Percentiles rank a stretch among this genome's conserved stretches.
These are phyloP conservation scores for Exephanes ischioxanthus DNA, from an alignment of 2,888 invertebrate species.

Conservation along the genomic window DNA sequence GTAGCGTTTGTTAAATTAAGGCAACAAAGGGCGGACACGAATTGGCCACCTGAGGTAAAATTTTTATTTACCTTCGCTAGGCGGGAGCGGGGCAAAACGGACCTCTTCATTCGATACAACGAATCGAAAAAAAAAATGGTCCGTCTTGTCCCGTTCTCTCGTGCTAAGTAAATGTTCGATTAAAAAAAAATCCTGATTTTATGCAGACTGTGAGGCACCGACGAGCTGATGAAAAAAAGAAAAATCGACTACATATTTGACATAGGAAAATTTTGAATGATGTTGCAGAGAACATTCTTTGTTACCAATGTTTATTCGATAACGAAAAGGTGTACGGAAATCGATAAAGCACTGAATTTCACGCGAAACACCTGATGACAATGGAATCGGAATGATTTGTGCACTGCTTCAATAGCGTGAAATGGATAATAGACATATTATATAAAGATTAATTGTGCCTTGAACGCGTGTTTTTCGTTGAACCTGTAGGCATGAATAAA, in stretches of 20 bases:
- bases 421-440: slow-evolving; percentile 33
- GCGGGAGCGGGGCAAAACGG: too few relatives aligned
- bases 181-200: not conserved
- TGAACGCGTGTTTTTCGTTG: not conserved
- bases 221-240: not conserved
- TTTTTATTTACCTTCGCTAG: not conserved
- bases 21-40: not conserved
- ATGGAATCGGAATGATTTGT: slow-evolving; percentile 13
- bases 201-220: not conserved
- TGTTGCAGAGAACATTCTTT: not conserved
- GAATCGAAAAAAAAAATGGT: not conserved
- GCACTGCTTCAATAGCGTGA: slow-evolving; percentile 35
- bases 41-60: not conserved
- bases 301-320: not conserved
- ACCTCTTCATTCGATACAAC: not conserved
- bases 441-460: slow-evolving; percentile 2
- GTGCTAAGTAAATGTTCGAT: not conserved
- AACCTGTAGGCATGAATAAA: not conserved
- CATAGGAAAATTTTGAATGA: not conserved
- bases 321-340: not conserved
- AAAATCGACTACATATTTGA: not conserved
- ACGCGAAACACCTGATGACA: not conserved
- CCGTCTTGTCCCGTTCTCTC: not conserved
- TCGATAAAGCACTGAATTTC: not conserved
- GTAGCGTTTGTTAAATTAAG: not conserved